Base-by-base conservation (phyloP, 2,888 invertebrate species). In the Drosophila melanosoma region DNA sequence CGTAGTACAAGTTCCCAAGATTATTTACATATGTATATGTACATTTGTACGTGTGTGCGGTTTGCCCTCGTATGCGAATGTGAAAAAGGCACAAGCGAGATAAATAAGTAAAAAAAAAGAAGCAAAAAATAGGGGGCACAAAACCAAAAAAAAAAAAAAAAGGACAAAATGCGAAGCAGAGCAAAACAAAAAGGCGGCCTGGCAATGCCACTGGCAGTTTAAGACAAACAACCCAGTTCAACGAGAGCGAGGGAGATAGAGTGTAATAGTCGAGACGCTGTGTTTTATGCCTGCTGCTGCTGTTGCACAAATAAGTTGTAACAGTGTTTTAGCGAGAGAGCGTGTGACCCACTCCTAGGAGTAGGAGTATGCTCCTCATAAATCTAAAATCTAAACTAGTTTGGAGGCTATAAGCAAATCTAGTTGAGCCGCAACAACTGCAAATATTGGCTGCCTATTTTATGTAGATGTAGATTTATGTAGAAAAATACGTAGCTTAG, bases 61-160 rank as follows among this genome's bases (percentile, higher is more conserved):
- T 60, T 81, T 89, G 85, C 76, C 85, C 85, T 85, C 89, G 79
- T 81, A 6, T 89, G 89, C 56, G 63, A 87, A 85, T 87, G 81
- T 75, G 82, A 74, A 84, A 87, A 76, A 87, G 84, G 84, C 74
- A 77, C 82, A 86, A 82, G 77, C 76, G 68, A 79, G 72, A 82
- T 79, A 79, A 82, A 75, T 72, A 81, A 64, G 45, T 45, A 45
- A 45, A 45, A 45, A 23, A 45, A 6, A 8, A 17, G 64, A 65
- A 59, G 49, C 48, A 5, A 15, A 56, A 36, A 56, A 26, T 2
- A 26, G 6, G 12, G 3, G 12, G 26, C n/a, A 61, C 35, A 56
- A 63, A 67, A 63, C 61, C 54, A 49, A 63, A 51, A 48, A 62
- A 53, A 57, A 45, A 63, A 54, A 49, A 63, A 53, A 48, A 62